Percentiles rank a stretch among this genome's conserved stretches.
phyloP scores from a whole-genome alignment of 2,888 invertebrate genomes.

The Anorthoa munda region DNA sequence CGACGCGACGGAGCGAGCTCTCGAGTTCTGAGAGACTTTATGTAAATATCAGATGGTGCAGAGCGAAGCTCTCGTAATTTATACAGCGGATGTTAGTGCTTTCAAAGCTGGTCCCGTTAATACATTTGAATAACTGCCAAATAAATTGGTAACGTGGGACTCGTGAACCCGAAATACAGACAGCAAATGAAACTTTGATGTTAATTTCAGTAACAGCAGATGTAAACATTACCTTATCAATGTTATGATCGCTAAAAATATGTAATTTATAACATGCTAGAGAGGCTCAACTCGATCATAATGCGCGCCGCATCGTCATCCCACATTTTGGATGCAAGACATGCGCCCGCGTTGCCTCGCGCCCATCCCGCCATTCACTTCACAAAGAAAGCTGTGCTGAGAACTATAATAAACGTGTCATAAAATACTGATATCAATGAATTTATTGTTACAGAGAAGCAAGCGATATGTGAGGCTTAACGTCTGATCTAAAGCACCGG shows the following conservation, averaged over 20 bases:
- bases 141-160: constrained; percentile 33
- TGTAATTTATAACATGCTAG: background rate
- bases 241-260: background rate
- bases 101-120: constrained; percentile 53
- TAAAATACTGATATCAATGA: constrained; percentile 29
- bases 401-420: constrained; percentile 35
- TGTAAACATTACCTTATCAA: background rate
- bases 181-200: constrained; percentile 5
- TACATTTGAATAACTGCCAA: constrained; percentile 49
- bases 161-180: constrained; percentile 2
- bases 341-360: constrained; percentile 57
- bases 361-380: constrained; percentile 55
- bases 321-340: constrained; percentile 68
- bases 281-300: constrained; percentile 47
- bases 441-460: constrained; percentile 70
- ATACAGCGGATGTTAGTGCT: constrained; percentile 49
- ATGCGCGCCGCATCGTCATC: constrained; percentile 68
- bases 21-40: constrained; percentile 53
- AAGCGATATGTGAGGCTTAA: constrained; percentile 68
- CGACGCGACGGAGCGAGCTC: constrained; percentile 36
- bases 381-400: constrained; percentile 56
- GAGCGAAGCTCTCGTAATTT: constrained; percentile 47
- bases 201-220: background rate
- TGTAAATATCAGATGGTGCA: constrained; percentile 48
- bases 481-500: constrained; percentile 27